A percentile compares a stretch with the other conserved stretches of the same genome.
Conservation (phyloP, 64 coral and sea anemone genomes). For the Pocillopora damicornis region DNA sequence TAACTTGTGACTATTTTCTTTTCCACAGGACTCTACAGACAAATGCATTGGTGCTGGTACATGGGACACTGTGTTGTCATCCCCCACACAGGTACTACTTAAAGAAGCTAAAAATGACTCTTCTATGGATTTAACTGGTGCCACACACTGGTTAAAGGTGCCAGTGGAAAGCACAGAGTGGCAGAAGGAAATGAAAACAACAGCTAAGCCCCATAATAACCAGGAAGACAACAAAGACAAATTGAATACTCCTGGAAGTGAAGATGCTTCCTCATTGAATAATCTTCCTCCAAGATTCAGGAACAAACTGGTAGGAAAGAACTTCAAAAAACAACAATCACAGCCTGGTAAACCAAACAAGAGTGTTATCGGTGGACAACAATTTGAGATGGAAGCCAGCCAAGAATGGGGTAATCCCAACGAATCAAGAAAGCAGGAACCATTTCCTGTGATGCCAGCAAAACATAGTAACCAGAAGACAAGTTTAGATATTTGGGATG, state of each 20-base stretch:
- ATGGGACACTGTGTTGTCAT: not conserved
- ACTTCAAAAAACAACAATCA: not conserved
- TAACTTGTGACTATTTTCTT: no score
- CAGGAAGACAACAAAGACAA: not conserved
- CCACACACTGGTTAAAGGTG: not conserved
- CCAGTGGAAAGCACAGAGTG: not conserved
- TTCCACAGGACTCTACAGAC: no score
- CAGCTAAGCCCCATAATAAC: not conserved
- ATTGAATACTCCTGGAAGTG: not conserved
- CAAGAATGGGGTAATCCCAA: not conserved
- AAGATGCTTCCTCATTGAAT: not conserved
- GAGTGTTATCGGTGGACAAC: not conserved
- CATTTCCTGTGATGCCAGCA: not conserved
- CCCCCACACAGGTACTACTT: not conserved
- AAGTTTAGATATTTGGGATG: slow-evolving; percentile 54
- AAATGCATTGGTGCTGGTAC: not conserved
- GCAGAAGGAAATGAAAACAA: not conserved
- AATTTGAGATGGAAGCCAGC: not conserved
- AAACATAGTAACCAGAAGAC: not conserved
- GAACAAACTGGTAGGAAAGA: not conserved
- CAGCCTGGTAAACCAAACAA: not conserved
- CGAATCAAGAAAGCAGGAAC: not conserved
- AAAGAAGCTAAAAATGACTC: not conserved
- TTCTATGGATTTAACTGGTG: not conserved
- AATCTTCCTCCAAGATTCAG: slow-evolving; percentile 20